Evolutionary conservation across 1,140 invertebrate genomes (phyloP).

Genomic region (Diorhabda elongata): DNA sequence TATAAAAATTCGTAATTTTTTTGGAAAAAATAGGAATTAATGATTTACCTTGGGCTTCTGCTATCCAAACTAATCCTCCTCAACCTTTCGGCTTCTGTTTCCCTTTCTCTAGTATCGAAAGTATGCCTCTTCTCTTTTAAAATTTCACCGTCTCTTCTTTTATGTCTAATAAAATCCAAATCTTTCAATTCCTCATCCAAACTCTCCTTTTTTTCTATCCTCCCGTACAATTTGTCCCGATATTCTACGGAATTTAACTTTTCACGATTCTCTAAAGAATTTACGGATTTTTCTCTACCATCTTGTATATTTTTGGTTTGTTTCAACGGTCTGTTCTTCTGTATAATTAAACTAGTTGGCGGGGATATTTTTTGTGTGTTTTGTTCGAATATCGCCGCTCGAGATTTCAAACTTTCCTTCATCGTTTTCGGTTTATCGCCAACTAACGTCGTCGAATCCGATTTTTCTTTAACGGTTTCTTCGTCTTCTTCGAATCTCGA

Average conservation of each 20-base stretch:
- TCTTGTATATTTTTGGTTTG: constrained; percentile 17
- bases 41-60: constrained; percentile 37
- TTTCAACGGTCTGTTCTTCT: constrained; percentile 13
- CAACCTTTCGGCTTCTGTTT: constrained; percentile 32
- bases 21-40: constrained; percentile 4
- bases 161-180: constrained; percentile 34
- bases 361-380: constrained; percentile 26
- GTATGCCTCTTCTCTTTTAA: constrained; percentile 37
- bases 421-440: constrained; percentile 14
- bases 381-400: constrained; percentile 39
- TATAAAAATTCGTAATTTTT: background rate
- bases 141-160: constrained; percentile 27
- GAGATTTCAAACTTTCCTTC: constrained; percentile 33
- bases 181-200: constrained; percentile 25
- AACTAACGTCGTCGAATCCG: background rate
- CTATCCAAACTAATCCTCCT: constrained; percentile 40
- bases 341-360: constrained; percentile 8
- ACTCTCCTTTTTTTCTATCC: constrained; percentile 14
- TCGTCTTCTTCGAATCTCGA: constrained; percentile 7
- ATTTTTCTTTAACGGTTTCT: background rate
- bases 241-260: background rate
- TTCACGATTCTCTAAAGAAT: background rate
- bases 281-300: constrained; percentile 15
- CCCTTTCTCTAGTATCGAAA: constrained; percentile 38
- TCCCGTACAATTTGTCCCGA: constrained; percentile 1